A percentile compares a stretch with the other conserved stretches of the same genome.
Conservation (phyloP, 2,888 invertebrate genomes). For the Pachycephus smyrnensis region DNA sequence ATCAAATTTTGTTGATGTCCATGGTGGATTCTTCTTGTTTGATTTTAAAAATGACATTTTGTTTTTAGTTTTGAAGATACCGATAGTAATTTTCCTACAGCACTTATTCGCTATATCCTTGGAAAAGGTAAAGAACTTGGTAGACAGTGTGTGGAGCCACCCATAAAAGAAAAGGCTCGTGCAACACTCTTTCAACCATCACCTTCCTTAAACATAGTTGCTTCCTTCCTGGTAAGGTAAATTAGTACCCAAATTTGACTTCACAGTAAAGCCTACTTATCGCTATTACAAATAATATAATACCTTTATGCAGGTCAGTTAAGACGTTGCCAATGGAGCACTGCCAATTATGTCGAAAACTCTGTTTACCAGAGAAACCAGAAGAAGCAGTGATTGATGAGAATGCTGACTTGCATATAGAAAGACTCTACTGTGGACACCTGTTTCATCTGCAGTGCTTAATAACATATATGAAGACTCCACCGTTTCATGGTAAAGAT, state of each 20-base stretch:
- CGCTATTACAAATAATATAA: neutral
- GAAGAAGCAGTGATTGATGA: conserved; percentile 71
- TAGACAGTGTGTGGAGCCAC: conserved; percentile 77
- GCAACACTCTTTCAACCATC: conserved; percentile 72
- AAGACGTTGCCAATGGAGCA: conserved; percentile 73
- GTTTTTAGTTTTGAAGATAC: conserved; percentile 70
- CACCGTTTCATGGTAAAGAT: conserved; percentile 75
- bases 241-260: neutral
- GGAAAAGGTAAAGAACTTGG: conserved; percentile 78
- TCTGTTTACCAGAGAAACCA: conserved; percentile 73
- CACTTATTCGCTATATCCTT: conserved; percentile 73
- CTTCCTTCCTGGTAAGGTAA: conserved; percentile 71
- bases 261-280: neutral
- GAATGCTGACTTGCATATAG: conserved; percentile 72
- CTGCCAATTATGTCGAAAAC: conserved; percentile 75
- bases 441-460: conserved; percentile 79
- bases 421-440: conserved; percentile 80
- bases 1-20: conserved; percentile 3
- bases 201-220: conserved; percentile 73
- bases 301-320: conserved; percentile 66
- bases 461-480: conserved; percentile 76
- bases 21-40: neutral
- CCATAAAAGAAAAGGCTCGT: conserved; percentile 70
- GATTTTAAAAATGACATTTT: conserved; percentile 9
- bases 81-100: conserved; percentile 76